Evolutionary conservation across 2,797 vertebrate genomes (phyloP).

Genomic region (Botia almorhae): DNA sequence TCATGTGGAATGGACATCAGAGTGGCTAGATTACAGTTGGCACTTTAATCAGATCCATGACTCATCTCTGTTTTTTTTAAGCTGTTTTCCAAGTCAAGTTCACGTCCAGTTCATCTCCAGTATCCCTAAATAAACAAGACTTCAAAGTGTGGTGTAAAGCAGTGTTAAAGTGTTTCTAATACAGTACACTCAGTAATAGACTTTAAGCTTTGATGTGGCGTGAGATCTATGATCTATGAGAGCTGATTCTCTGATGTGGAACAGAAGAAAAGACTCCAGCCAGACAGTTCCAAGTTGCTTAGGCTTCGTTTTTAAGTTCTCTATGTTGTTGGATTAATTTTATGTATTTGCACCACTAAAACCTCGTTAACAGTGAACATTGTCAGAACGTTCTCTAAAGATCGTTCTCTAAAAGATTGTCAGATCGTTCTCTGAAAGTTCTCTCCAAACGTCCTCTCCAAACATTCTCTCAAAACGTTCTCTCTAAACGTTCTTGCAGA

Average conservation of each 20-base stretch:
- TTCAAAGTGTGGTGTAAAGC: constrained; percentile 39
- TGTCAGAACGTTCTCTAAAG: too few relatives aligned
- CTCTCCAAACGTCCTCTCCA: too few relatives aligned
- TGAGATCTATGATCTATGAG: background rate
- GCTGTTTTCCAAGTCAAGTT: constrained; percentile 40
- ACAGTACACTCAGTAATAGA: background rate
- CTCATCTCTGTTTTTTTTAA: constrained; percentile 49
- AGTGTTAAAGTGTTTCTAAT: background rate
- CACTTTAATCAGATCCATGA: constrained; percentile 46
- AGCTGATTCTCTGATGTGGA: constrained; percentile 4
- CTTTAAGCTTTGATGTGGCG: constrained; percentile 30
- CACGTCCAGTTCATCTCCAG: constrained; percentile 37
- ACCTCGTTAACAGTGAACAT: too few relatives aligned
- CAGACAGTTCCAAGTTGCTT: background rate
- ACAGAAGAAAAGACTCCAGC: background rate
- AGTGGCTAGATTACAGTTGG: constrained; percentile 54
- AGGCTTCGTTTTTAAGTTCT: too few relatives aligned
- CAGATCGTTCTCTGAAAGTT: too few relatives aligned
- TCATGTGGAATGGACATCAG: constrained; percentile 62
- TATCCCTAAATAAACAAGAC: constrained; percentile 41
- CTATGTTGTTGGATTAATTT: too few relatives aligned
- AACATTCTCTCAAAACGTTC: too few relatives aligned
- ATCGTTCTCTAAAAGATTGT: too few relatives aligned
- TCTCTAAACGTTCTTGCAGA: too few relatives aligned
- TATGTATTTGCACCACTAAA: too few relatives aligned